Conservation (phyloP, 2,888 invertebrate genomes). For the Pheosia gnoma region DNA sequence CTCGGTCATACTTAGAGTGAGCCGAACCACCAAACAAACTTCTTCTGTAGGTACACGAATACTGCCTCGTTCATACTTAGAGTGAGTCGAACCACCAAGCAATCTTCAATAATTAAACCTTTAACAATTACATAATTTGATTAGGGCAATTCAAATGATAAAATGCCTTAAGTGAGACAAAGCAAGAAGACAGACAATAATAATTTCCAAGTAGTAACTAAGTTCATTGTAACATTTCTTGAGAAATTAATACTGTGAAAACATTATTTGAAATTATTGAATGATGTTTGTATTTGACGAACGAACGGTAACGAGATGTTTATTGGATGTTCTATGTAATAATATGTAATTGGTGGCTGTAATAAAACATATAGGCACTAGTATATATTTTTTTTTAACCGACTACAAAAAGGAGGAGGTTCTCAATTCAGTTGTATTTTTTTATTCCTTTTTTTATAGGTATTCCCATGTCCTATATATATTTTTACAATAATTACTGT, state of each 20-base stretch:
- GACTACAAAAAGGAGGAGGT: too few species aligned
- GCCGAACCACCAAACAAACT: slow-evolving; percentile 61
- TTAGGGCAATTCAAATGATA: slow-evolving; percentile 8
- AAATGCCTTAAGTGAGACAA: slow-evolving; percentile 9
- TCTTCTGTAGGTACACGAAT: slow-evolving; percentile 15
- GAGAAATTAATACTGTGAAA: slow-evolving; percentile 20
- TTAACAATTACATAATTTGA: not conserved
- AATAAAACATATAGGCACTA: slow-evolving; percentile 22
- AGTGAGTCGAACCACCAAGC: slow-evolving; percentile 85
- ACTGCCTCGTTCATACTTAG: slow-evolving; percentile 97
- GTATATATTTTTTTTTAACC: too few species aligned
- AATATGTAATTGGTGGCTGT: not conserved
- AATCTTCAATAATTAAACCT: slow-evolving; percentile 10
- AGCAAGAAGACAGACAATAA: slow-evolving; percentile 6
- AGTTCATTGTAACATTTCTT: slow-evolving; percentile 11
- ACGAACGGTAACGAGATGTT: slow-evolving; percentile 19
- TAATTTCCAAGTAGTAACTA: slow-evolving; percentile 14
- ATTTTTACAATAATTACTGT: too few species aligned
- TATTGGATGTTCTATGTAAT: too few species aligned
- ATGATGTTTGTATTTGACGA: slow-evolving; percentile 16
- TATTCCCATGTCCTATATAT: too few species aligned
- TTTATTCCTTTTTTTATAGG: too few species aligned
- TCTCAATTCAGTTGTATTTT: too few species aligned
- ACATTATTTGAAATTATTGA: slow-evolving; percentile 15
- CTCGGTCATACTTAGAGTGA: slow-evolving; percentile 97